Evolutionary conservation across 2,113 vertebrate genomes (phyloP).

Genomic region (Tympanuchus pallidicinctus): DNA sequence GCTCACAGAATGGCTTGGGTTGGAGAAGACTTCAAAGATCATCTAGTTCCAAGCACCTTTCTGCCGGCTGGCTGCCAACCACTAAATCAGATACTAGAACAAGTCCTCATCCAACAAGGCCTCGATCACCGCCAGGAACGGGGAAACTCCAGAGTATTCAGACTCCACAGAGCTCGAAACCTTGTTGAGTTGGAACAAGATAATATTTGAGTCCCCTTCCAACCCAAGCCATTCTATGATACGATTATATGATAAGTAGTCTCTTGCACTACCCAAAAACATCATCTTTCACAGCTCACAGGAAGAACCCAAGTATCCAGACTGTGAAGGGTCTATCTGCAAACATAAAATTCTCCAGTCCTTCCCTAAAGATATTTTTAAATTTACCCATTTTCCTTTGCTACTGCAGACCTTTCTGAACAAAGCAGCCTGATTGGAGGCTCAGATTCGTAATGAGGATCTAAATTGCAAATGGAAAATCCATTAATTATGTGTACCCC

Average conservation of each 20-base stretch:
- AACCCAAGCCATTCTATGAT: too few species aligned
- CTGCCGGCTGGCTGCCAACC: too few species aligned
- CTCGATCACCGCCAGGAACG: too few species aligned
- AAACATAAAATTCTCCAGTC: not conserved
- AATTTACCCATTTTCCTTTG: not conserved
- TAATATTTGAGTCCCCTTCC: too few species aligned
- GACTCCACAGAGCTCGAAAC: not conserved
- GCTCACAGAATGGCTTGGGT: too few species aligned
- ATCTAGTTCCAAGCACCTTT: too few species aligned
- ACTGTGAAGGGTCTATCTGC: not conserved
- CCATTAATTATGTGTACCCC: not conserved
- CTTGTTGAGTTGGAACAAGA: not conserved
- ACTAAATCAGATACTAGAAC: too few species aligned
- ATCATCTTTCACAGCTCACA: not conserved
- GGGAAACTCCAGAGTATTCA: not conserved
- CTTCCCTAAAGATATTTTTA: not conserved
- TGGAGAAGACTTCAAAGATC: too few species aligned
- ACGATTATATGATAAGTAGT: not conserved
- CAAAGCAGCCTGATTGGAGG: not conserved
- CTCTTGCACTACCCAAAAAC: not conserved
- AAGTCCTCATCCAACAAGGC: too few species aligned
- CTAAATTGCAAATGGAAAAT: not conserved
- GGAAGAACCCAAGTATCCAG: not conserved
- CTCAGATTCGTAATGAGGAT: not conserved
- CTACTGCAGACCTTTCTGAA: not conserved